Conservation (phyloP, 2,888 invertebrate genomes). For the Linyphia triangularis region DNA sequence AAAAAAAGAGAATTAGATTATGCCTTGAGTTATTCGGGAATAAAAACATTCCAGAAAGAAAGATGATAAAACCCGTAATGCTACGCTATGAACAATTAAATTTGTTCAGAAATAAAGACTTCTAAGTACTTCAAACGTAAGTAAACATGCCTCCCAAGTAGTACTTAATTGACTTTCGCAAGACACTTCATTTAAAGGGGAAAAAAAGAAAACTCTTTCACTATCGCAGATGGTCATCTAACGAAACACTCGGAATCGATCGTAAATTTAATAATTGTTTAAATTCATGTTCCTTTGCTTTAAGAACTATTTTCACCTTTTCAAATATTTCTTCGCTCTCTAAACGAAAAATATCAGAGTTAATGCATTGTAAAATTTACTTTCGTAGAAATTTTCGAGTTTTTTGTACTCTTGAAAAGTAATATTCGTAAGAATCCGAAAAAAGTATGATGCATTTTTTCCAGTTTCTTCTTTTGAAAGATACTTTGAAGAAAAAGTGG, state of each 20-base stretch:
- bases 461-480: no score
- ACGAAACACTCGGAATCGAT: conserved; percentile 11
- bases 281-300: no score
- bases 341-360: no score
- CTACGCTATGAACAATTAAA: conserved; percentile 22
- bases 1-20: conserved; percentile 17
- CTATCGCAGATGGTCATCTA: background rate
- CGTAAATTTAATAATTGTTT: background rate
- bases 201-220: conserved; percentile 4
- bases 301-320: no score
- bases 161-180: conserved; percentile 34
- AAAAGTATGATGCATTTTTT: no score
- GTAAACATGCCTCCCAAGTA: conserved; percentile 18
- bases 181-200: background rate
- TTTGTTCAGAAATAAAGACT: conserved; percentile 11
- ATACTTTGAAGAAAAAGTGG: no score
- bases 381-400: no score
- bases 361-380: no score
- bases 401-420: no score
- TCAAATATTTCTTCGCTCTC: no score
- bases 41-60: conserved; percentile 8
- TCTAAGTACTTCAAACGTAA: background rate
- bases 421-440: no score
- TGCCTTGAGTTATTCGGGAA: background rate
- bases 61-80: background rate